Percentiles rank a stretch among this genome's conserved stretches.
Conservation (phyloP, 2,113 vertebrate genomes). For the Rhynchopsitta pachyrhyncha region DNA sequence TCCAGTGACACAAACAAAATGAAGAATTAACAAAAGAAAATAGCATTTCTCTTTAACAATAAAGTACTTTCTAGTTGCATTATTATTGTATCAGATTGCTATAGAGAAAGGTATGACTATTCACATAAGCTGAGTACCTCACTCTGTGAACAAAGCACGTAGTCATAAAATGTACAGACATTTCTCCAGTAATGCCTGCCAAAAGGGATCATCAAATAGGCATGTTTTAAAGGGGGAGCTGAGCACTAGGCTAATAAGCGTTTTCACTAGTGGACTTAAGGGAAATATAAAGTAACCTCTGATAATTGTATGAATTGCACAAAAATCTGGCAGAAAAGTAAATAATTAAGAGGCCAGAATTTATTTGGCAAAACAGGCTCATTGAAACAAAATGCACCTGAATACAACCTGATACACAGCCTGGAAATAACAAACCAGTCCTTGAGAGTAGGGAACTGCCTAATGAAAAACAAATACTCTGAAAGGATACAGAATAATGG, state of each 20-base stretch:
- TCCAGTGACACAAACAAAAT: neutral
- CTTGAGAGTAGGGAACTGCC: neutral
- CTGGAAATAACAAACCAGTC: neutral
- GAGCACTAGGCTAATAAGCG: neutral
- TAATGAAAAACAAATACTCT: neutral
- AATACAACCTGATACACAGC: neutral
- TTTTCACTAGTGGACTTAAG: neutral
- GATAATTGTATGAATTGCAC: neutral
- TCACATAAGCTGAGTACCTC: neutral
- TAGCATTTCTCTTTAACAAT: neutral
- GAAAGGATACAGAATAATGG: neutral
- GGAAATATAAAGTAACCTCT: neutral
- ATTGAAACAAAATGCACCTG: neutral
- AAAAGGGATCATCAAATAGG: neutral
- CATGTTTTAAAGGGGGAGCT: neutral
- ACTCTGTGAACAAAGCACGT: neutral
- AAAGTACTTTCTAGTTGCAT: neutral
- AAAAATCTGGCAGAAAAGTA: neutral
- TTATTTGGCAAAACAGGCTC: neutral
- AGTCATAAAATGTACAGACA: neutral
- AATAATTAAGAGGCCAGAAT: neutral
- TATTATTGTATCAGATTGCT: neutral
- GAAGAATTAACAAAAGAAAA: neutral
- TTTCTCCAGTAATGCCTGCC: neutral
- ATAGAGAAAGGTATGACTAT: neutral